phyloP scores from a whole-genome alignment of 2,113 vertebrate species.

The Rhinoderma darwinii region DNA sequence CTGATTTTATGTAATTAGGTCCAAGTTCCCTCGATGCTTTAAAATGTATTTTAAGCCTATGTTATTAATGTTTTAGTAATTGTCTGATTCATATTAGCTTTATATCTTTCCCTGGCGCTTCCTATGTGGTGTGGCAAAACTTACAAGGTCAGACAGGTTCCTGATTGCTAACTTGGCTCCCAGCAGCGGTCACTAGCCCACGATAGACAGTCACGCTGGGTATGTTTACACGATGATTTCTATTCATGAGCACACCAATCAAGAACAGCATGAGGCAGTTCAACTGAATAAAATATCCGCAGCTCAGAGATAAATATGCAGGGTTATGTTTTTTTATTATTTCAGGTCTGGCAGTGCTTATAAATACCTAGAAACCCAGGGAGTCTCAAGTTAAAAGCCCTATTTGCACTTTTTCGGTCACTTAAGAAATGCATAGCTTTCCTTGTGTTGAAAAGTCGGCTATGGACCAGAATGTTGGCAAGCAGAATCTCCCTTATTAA shows the following conservation, averaged over 20 bases:
- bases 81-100: slow-evolving; percentile 55
- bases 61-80: slow-evolving; percentile 58
- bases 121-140: slow-evolving; percentile 56
- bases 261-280: slow-evolving; percentile 61
- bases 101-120: slow-evolving; percentile 40
- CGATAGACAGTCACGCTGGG: slow-evolving; percentile 58
- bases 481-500: slow-evolving; percentile 20
- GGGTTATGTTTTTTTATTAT: slow-evolving; percentile 61
- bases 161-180: slow-evolving; percentile 61
- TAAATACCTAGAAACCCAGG: slow-evolving; percentile 59
- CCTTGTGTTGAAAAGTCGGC: background rate
- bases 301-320: slow-evolving; percentile 59
- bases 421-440: slow-evolving; percentile 44
- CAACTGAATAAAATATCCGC: slow-evolving; percentile 60
- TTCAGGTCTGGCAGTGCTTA: slow-evolving; percentile 57
- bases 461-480: slow-evolving; percentile 34
- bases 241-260: slow-evolving; percentile 61
- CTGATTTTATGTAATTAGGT: slow-evolving; percentile 59
- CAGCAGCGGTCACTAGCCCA: slow-evolving; percentile 58
- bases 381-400: slow-evolving; percentile 57
- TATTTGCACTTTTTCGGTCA: slow-evolving; percentile 57
- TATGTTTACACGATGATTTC: slow-evolving; percentile 61
- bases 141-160: slow-evolving; percentile 60
- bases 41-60: slow-evolving; percentile 50
- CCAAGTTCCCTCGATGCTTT: slow-evolving; percentile 50